Evolutionary conservation across 2,888 invertebrate genomes (phyloP).

Genomic region (Vesta saturnalis): DNA sequence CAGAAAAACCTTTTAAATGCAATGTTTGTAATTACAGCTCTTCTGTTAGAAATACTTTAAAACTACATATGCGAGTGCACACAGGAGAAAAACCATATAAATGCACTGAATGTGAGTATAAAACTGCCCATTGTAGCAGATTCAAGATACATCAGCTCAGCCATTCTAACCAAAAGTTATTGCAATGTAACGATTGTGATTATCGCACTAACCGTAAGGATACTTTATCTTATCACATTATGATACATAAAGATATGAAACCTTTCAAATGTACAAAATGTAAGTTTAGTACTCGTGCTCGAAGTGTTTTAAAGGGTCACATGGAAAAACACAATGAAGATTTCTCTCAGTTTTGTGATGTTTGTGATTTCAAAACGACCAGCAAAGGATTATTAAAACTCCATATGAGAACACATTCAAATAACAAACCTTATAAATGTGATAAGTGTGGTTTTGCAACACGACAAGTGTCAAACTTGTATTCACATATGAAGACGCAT

Average conservation of each 20-base stretch:
- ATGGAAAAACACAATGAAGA: not conserved
- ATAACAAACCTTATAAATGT: not conserved
- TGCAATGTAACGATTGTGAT: not conserved
- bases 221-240: not conserved
- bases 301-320: not conserved
- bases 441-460: not conserved
- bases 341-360: not conserved
- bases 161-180: slow-evolving; percentile 12
- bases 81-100: not conserved
- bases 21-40: not conserved
- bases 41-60: not conserved
- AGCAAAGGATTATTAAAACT: not conserved
- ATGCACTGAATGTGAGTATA: slow-evolving; percentile 11
- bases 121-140: not conserved
- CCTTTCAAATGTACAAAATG: slow-evolving; percentile 16
- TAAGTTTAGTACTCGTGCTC: not conserved
- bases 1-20: not conserved
- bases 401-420: not conserved
- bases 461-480: not conserved
- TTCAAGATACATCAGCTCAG: not conserved
- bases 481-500: not conserved
- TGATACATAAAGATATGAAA: not conserved
- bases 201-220: not conserved
- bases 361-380: not conserved
- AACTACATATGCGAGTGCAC: not conserved